Base-by-base conservation (phyloP, 1,140 invertebrate species). In the Cydia pomonella region DNA sequence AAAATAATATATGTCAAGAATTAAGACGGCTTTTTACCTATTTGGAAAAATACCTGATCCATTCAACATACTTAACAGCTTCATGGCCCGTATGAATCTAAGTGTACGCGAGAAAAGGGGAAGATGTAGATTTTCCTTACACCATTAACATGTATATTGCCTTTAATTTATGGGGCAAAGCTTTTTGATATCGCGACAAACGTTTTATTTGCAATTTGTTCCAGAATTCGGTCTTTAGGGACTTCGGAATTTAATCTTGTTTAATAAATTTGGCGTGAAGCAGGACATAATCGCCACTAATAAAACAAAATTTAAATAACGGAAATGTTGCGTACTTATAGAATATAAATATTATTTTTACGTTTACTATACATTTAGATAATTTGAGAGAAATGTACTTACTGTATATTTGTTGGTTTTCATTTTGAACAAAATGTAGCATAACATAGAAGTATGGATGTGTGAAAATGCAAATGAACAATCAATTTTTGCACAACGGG, bases 101-200 rank as follows among this genome's bases (percentile, higher is more conserved):
- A 80, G 74, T 29, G 59, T 77, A 62, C 44, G 75, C 62, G 41
- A 79, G 73, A 78, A 84, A 85, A 85, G 83, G 87, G 87, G 84
- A 86, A 84, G 84, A 85, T 79, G 82, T 86, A 88, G 84, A 89
- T 87, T 89, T 85, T 86, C 78, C 88, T 86, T 84, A 85, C 78
- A 77, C 85, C 83, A 91, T 91, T 91, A 91, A 86, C 90, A 91
- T 90, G 86, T 88, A 90, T 90, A 92, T 89, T 85, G 82, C 81
- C 84, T 82, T 85, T 90, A 90, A 90, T 90, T 90, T 87, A 90
- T 87, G 76, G 86, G 75, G 50, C 73, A 79, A 81, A 82, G 76
- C 84, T 86, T 88, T 87, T 84, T 88, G 88, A 88, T 88, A 79
- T 81, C 75, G 76, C 75, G 78, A 82, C 76, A 79, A 88, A 78